Base-by-base conservation (phyloP, 2,888 invertebrate genomes). In the Pammene fasciana region DNA sequence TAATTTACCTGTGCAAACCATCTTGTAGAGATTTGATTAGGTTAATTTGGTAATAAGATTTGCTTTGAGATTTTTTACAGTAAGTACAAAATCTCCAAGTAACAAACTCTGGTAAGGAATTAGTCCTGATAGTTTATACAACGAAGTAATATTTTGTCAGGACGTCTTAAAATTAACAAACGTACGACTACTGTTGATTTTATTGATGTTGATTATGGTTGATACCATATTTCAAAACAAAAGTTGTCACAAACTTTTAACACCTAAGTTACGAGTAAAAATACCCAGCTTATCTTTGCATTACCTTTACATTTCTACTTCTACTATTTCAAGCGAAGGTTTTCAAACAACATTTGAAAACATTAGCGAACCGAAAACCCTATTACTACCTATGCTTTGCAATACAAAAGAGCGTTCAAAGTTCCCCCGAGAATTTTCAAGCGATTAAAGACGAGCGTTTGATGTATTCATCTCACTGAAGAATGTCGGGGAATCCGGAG, bases 401-500 rank as follows among this genome's bases (percentile, higher is more conserved):
- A 38, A 48, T 54, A 65, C 46, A 65, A 62, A 70, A 59, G 52
- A 52, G 54, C 59, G 68, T 73, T 73, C 71, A 57, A 60, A 61
- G 62, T 72, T 72, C 71, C 70, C 72, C 81, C 78, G 80, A 80
- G 75, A 85, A 83, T 84, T 84, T 82, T 81, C 79, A 86, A 80
- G 75, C 87, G 86, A 87, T 88, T 88, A 88, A 85, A 83, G 82
- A 61, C 78, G 79, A 79, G 79, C 82, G 84, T 88, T 86, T 87
- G 87, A 87, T 87, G 86, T 88, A 86, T 88, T 87, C 86, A 87
- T 83, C 82, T 82, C 81, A 73, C 75, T 72, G 71, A 72, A 67
- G 68, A 70, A 61, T 62, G 52, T 52, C 26, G 52, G 26, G 9
- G 52, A 52, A 52, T 52, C 43, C 54, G 67, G 16, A 80, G 80